A percentile compares a stretch with the other conserved stretches of the same genome.
These are phyloP conservation scores for Boloria selene DNA, from an alignment of 2,888 invertebrate species.

Conservation along the genomic window DNA sequence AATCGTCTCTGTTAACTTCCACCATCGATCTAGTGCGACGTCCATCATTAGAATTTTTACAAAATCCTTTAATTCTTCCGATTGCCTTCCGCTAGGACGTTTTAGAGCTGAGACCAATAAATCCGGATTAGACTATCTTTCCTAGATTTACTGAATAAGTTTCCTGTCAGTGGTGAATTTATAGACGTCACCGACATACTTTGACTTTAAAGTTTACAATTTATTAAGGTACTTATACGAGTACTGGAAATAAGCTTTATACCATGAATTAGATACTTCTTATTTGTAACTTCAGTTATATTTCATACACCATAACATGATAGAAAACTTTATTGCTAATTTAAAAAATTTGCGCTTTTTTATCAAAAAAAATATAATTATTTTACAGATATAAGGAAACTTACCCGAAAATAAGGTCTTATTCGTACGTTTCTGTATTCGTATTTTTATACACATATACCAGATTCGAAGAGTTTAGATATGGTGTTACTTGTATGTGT, in stretches of 20 bases:
- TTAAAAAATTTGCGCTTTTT: background rate
- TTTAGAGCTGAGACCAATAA: constrained; percentile 53
- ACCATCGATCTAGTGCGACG: constrained; percentile 45
- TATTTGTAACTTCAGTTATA: constrained; percentile 9
- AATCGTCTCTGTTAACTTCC: background rate
- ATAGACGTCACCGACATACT: constrained; percentile 44
- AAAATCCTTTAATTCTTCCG: constrained; percentile 67
- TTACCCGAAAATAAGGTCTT: no score
- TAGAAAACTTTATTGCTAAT: background rate
- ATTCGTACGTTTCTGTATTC: no score
- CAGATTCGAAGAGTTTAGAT: no score
- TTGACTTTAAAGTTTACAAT: constrained; percentile 33
- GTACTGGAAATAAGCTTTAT: background rate
- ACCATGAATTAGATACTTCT: background rate
- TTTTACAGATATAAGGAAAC: no score
- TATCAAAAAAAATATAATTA: no score
- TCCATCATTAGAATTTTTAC: constrained; percentile 57
- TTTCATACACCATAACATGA: background rate
- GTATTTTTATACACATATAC: no score
- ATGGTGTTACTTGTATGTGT: no score
- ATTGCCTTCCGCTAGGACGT: constrained; percentile 51
- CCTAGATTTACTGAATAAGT: constrained; percentile 49
- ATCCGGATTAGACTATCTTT: constrained; percentile 66
- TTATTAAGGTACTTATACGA: constrained; percentile 18
- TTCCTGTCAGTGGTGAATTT: constrained; percentile 57